These are phyloP conservation scores for Carposina sasakii DNA, from an alignment of 1,140 invertebrate species.

Conservation along the genomic window DNA sequence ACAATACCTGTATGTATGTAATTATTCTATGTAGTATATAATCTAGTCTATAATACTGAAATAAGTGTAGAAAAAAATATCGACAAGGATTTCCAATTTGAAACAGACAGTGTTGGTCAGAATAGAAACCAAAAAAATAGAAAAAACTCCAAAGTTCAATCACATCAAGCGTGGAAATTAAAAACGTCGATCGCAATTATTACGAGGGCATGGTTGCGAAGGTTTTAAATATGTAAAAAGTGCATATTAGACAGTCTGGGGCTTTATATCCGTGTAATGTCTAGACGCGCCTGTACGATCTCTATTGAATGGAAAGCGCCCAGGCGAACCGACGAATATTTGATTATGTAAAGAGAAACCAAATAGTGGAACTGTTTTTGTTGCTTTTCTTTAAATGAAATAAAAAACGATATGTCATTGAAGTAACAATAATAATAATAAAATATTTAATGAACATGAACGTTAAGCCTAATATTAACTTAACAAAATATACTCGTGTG, in stretches of 20 bases:
- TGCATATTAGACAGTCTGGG: conserved; percentile 25
- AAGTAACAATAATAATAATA: background rate
- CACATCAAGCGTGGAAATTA: conserved; percentile 20
- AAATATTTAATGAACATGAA: no score
- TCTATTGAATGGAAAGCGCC: conserved; percentile 30
- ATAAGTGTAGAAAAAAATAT: no score
- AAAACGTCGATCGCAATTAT: conserved; percentile 28
- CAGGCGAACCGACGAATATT: conserved; percentile 46
- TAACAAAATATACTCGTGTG: background rate
- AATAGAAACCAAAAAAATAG: no score
- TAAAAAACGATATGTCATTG: background rate
- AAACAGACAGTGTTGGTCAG: no score
- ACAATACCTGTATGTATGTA: no score
- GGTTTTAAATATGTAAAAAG: conserved; percentile 31
- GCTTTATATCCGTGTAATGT: conserved; percentile 34
- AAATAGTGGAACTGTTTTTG: conserved; percentile 24
- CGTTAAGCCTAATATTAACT: background rate
- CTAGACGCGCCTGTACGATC: conserved; percentile 40
- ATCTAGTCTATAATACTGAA: no score
- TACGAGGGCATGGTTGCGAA: conserved; percentile 18
- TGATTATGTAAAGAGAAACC: conserved; percentile 55
- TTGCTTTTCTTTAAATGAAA: background rate
- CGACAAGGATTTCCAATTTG: no score
- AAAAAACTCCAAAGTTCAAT: background rate
- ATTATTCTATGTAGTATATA: no score